phyloP scores from a whole-genome alignment of 2,113 vertebrate species.

The Nycticryphes semicollaris region DNA sequence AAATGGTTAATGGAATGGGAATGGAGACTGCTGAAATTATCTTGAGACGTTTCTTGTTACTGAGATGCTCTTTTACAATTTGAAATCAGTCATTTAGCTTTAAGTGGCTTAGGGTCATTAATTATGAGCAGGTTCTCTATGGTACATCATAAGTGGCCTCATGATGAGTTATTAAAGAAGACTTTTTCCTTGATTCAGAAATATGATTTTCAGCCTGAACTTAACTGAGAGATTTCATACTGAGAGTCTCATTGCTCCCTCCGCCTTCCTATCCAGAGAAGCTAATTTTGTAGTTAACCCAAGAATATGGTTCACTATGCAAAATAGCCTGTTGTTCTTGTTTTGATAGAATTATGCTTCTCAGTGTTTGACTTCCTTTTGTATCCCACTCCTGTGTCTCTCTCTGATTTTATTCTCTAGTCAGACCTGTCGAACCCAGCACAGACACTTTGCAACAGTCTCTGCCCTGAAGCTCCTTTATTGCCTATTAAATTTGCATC shows the following conservation, averaged over 20 bases:
- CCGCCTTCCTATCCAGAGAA: not conserved
- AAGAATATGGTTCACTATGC: not conserved
- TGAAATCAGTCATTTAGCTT: not conserved
- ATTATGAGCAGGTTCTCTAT: constrained; percentile 13
- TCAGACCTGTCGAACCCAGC: not conserved
- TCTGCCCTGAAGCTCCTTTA: not conserved
- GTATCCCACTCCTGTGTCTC: not conserved
- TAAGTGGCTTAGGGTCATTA: constrained; percentile 26
- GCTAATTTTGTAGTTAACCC: not conserved
- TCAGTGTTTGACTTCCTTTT: not conserved
- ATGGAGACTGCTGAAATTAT: not conserved
- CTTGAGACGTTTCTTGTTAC: not conserved
- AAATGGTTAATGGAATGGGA: not conserved
- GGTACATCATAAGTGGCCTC: not conserved
- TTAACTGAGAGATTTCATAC: not conserved
- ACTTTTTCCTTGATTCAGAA: not conserved
- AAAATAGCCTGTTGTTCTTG: not conserved
- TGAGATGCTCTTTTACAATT: constrained; percentile 1
- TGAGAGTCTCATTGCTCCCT: not conserved
- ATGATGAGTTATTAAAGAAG: not conserved
- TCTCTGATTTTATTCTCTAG: not conserved
- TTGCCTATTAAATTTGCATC: not conserved
- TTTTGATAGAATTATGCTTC: not conserved
- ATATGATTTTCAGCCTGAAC: not conserved
- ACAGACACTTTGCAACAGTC: not conserved